Percentiles rank a stretch among this genome's conserved stretches.
phyloP scores from a whole-genome alignment of 2,888 invertebrate species.

The Nomada fabriciana region DNA sequence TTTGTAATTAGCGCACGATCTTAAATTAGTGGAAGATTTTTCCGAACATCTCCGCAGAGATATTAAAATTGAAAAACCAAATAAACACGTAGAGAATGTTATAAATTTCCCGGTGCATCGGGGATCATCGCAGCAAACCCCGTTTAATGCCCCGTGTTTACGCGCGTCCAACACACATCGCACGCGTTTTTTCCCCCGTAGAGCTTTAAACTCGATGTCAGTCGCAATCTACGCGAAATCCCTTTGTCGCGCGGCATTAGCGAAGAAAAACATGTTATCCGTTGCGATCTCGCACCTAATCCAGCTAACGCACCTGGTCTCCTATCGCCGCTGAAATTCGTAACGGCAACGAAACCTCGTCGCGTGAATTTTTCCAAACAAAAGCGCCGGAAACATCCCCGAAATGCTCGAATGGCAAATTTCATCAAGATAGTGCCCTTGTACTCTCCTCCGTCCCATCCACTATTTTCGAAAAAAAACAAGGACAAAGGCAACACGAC shows the following conservation, averaged over 20 bases:
- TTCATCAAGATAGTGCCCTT: background rate
- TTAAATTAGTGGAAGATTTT: too few species aligned
- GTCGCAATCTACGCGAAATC: slow-evolving; percentile 51
- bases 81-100: background rate
- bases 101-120: slow-evolving; percentile 30
- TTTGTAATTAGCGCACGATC: too few species aligned
- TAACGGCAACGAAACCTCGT: slow-evolving; percentile 15
- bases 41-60: too few species aligned
- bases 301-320: slow-evolving; percentile 55
- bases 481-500: background rate
- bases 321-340: slow-evolving; percentile 18
- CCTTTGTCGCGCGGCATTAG: slow-evolving; percentile 59
- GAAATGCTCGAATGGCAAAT: background rate
- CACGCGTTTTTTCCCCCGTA: slow-evolving; percentile 22
- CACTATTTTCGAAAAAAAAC: background rate
- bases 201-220: slow-evolving; percentile 58
- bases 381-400: background rate
- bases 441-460: background rate
- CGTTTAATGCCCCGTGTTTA: slow-evolving; percentile 35
- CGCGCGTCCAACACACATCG: slow-evolving; percentile 26
- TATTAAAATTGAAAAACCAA: background rate
- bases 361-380: slow-evolving; percentile 20
- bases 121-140: slow-evolving; percentile 22
- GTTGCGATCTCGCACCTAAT: slow-evolving; percentile 61
- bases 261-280: slow-evolving; percentile 62